These are phyloP conservation scores for Hyppa rectilinea DNA, from an alignment of 2,888 invertebrate species.

Conservation along the genomic window DNA sequence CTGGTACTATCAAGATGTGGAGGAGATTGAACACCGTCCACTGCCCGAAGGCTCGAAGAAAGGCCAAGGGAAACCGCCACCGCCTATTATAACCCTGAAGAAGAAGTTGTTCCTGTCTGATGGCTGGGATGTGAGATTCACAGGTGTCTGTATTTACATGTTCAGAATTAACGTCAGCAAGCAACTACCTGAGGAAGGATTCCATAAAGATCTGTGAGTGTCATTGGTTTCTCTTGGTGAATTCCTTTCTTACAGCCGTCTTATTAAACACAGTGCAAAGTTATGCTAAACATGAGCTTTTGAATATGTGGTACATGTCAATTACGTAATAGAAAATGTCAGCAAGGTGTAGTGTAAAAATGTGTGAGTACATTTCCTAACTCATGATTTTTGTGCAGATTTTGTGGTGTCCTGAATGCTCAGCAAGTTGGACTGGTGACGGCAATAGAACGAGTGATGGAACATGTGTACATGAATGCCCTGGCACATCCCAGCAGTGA, in stretches of 20 bases:
- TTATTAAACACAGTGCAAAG: not conserved
- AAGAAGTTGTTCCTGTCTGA: conserved; percentile 96
- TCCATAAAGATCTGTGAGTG: conserved; percentile 94
- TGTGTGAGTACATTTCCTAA: not conserved
- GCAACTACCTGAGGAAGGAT: conserved; percentile 97
- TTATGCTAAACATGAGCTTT: not conserved
- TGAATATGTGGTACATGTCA: not conserved
- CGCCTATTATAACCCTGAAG: conserved; percentile 89
- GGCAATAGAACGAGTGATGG: conserved; percentile 96
- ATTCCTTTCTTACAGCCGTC: not conserved
- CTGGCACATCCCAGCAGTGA: conserved; percentile 95
- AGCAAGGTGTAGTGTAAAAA: not conserved
- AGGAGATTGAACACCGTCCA: conserved; percentile 92
- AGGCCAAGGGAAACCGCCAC: conserved; percentile 86
- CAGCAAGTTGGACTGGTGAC: conserved; percentile 95
- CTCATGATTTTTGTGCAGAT: conserved; percentile 80
- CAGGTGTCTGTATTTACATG: conserved; percentile 96
- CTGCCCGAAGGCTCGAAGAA: conserved; percentile 86
- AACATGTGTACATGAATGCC: conserved; percentile 97
- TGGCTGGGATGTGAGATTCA: conserved; percentile 95
- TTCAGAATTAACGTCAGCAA: conserved; percentile 95
- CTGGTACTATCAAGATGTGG: conserved; percentile 97
- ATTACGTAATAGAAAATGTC: no score
- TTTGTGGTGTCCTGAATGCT: conserved; percentile 95
- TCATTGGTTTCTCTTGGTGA: not conserved